Evolutionary conservation across 2,113 vertebrate species (phyloP).

Genomic region (Anoplopoma fimbria): DNA sequence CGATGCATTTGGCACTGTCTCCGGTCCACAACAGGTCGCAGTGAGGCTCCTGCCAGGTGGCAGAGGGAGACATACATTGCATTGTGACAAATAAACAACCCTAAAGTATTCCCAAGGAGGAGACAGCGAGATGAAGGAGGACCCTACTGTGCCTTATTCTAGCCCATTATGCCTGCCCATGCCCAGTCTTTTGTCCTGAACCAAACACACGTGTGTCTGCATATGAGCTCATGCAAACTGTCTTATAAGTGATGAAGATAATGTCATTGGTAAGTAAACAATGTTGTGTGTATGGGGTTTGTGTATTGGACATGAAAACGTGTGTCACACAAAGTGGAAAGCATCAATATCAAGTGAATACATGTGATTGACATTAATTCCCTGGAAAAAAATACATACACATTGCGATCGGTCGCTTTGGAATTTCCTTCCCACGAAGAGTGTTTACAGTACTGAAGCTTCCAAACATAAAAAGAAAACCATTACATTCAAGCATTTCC

Average conservation of each 20-base stretch:
- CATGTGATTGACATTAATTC: slow-evolving; percentile 40
- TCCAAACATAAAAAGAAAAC: slow-evolving; percentile 68
- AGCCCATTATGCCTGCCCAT: slow-evolving; percentile 28
- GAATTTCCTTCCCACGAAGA: slow-evolving; percentile 54
- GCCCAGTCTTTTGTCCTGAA: slow-evolving; percentile 40
- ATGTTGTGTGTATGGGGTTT: slow-evolving; percentile 3
- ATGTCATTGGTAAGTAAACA: slow-evolving; percentile 35
- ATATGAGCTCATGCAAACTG: slow-evolving; percentile 33
- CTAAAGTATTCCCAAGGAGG: slow-evolving; percentile 58
- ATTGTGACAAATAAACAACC: slow-evolving; percentile 73
- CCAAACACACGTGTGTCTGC: slow-evolving; percentile 3
- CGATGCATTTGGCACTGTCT: slow-evolving; percentile 74
- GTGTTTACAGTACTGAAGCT: slow-evolving; percentile 81
- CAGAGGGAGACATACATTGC: slow-evolving; percentile 64
- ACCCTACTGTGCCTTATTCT: slow-evolving; percentile 55
- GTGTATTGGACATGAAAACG: neutral
- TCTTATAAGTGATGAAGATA: slow-evolving; percentile 10
- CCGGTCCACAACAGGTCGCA: slow-evolving; percentile 74
- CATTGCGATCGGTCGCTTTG: slow-evolving; percentile 54
- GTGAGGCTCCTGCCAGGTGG: slow-evolving; percentile 71
- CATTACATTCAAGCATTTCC: slow-evolving; percentile 72
- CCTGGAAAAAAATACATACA: slow-evolving; percentile 33
- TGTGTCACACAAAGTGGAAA: slow-evolving; percentile 39
- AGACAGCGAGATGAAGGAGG: slow-evolving; percentile 59
- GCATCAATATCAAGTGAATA: slow-evolving; percentile 41